Evolutionary conservation across 2,888 invertebrate genomes (phyloP).

Genomic region (Monochamus alternatus): DNA sequence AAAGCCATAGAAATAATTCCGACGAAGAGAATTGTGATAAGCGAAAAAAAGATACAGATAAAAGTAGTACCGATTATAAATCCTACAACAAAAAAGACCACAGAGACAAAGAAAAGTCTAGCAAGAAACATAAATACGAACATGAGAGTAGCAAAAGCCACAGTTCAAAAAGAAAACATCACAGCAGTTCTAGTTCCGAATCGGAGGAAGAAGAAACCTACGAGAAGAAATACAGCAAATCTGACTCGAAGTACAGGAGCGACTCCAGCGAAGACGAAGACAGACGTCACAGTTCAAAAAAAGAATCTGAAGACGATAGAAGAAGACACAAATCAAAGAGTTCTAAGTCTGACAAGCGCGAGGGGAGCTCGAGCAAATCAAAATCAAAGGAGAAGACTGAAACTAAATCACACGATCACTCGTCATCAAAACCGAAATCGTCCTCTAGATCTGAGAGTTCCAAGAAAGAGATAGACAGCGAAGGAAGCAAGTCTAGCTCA

Average conservation of each 20-base stretch:
- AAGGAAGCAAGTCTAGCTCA: constrained; percentile 19
- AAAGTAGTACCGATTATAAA: constrained; percentile 1
- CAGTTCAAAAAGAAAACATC: constrained; percentile 7
- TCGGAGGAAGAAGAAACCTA: constrained; percentile 23
- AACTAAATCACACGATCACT: constrained; percentile 14
- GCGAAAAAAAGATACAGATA: constrained; percentile 12
- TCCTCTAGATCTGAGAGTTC: constrained; percentile 20
- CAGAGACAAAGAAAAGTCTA: constrained; percentile 1
- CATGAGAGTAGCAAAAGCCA: constrained; percentile 20
- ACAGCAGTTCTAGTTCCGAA: constrained; percentile 29
- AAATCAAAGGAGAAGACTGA: constrained; percentile 29
- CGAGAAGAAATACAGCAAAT: constrained; percentile 23
- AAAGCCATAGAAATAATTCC: constrained; percentile 21
- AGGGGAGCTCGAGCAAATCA: constrained; percentile 13
- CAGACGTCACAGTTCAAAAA: constrained; percentile 39
- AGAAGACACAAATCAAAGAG: constrained; percentile 8
- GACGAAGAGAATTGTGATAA: constrained; percentile 11
- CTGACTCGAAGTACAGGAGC: constrained; percentile 4
- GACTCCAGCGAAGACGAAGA: constrained; percentile 39
- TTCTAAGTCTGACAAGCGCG: constrained; percentile 11
- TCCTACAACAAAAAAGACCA: constrained; percentile 15
- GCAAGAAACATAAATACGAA: constrained; percentile 21
- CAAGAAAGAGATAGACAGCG: constrained; percentile 29
- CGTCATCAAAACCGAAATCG: constrained; percentile 10
- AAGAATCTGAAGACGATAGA: constrained; percentile 27